Conservation (phyloP, 2,888 invertebrate species). For the Ormyrus pomaceus region DNA sequence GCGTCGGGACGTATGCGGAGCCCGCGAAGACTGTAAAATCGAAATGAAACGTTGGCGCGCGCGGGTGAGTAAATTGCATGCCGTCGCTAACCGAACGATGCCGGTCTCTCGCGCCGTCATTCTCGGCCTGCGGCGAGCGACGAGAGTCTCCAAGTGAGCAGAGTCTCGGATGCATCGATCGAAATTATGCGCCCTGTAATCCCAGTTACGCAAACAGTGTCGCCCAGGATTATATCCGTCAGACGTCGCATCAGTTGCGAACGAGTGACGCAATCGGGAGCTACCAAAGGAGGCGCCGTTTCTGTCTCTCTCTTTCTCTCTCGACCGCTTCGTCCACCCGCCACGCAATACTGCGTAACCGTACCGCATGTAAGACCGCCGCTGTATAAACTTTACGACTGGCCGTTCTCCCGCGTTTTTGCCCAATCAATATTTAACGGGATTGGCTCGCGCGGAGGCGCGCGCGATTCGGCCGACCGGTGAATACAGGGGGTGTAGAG, state of each 20-base stretch:
- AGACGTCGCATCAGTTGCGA: no score
- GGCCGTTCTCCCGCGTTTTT: background rate
- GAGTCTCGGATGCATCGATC: no score
- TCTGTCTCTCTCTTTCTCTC: background rate
- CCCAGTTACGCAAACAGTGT: no score
- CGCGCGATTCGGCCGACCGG: no score
- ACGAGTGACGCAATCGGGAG: no score
- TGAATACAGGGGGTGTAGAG: no score
- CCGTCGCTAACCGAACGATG: background rate
- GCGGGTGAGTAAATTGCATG: background rate
- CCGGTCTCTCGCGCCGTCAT: background rate
- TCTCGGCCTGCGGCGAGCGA: background rate
- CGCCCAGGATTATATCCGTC: no score
- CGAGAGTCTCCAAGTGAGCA: background rate
- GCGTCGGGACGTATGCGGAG: slow-evolving; percentile 19
- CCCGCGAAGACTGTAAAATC: slow-evolving; percentile 15
- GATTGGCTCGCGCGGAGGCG: no score
- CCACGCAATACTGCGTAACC: no score
- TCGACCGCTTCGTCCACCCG: background rate
- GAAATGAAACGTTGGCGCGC: slow-evolving; percentile 24
- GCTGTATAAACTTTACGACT: slow-evolving; percentile 9
- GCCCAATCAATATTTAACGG: background rate
- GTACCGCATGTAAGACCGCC: background rate
- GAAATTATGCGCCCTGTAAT: no score
- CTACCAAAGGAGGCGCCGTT: background rate